Evolutionary conservation across 2,888 invertebrate species (phyloP).

Genomic region (Apocheima hispidaria): DNA sequence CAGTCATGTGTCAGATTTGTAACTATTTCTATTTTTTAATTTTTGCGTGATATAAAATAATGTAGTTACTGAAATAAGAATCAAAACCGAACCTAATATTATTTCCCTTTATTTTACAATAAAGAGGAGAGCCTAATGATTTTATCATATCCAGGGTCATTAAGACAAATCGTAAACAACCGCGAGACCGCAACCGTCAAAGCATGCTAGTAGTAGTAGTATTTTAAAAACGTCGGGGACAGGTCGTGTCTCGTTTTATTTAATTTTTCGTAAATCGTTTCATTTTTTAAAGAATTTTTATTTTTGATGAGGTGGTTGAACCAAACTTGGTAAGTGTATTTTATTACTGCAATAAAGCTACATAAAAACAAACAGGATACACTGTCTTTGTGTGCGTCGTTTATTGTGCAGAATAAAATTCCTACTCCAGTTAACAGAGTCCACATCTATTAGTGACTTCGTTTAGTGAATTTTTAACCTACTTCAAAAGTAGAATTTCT

Average conservation of each 20-base stretch:
- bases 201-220: neutral
- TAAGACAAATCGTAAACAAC: neutral
- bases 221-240: neutral
- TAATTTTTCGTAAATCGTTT: constrained; percentile 2
- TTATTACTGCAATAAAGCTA: neutral
- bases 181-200: neutral
- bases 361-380: constrained; percentile 5
- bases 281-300: neutral
- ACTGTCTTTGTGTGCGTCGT: no score
- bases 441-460: neutral
- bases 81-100: no score
- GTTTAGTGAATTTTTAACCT: neutral
- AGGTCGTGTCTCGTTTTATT: constrained; percentile 4
- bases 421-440: neutral
- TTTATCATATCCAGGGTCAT: no score
- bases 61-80: no score
- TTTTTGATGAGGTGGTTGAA: constrained; percentile 1
- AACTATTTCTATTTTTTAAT: no score
- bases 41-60: no score
- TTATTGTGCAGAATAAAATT: neutral
- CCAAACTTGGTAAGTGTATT: constrained; percentile 3
- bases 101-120: no score
- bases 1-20: no score
- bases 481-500: no score
- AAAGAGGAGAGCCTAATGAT: no score